These are phyloP conservation scores for Phymatocera aterrima DNA, from an alignment of 2,888 invertebrate species.

Conservation along the genomic window DNA sequence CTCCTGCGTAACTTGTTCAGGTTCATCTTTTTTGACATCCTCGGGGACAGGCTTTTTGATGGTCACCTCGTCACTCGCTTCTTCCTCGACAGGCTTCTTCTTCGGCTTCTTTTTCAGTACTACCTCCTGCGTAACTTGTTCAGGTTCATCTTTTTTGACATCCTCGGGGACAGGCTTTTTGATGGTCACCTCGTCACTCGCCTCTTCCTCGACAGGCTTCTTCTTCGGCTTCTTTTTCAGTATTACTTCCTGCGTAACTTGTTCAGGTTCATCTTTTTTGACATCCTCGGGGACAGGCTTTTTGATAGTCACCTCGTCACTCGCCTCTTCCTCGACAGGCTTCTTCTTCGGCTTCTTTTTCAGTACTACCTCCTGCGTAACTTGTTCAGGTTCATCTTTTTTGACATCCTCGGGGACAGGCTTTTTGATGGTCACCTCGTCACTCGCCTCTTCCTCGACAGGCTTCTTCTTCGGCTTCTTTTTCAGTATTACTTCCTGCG, in stretches of 20 bases:
- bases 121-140: conserved; percentile 52
- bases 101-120: conserved; percentile 55
- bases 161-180: conserved; percentile 56
- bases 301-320: conserved; percentile 59
- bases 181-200: conserved; percentile 48
- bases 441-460: conserved; percentile 57
- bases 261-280: conserved; percentile 50
- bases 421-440: conserved; percentile 57
- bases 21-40: conserved; percentile 50
- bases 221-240: conserved; percentile 61
- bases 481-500: conserved; percentile 59
- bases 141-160: conserved; percentile 67
- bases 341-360: conserved; percentile 59
- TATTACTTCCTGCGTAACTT: conserved; percentile 53
- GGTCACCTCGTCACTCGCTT: conserved; percentile 65
- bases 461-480: conserved; percentile 71
- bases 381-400: conserved; percentile 57
- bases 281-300: conserved; percentile 49
- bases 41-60: conserved; percentile 61
- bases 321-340: conserved; percentile 56
- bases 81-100: conserved; percentile 62
- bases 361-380: conserved; percentile 67
- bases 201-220: conserved; percentile 61
- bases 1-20: conserved; percentile 69
- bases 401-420: conserved; percentile 55